Base-by-base conservation (phyloP, 2,888 invertebrate genomes). In the Erebia epiphron region DNA sequence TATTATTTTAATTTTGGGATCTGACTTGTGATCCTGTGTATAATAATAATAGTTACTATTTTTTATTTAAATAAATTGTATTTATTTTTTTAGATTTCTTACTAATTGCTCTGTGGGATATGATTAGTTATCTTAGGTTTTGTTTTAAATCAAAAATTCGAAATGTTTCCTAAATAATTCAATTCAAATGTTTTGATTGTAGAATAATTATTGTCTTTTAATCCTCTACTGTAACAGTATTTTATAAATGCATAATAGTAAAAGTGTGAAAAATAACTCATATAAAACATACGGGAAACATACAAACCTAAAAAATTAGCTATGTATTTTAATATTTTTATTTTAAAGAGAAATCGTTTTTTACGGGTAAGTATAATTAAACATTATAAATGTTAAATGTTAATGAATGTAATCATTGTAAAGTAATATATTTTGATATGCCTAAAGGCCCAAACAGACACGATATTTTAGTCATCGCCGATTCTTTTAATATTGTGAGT, bases 21-120 rank as follows among this genome's bases (percentile, higher is more conserved):
- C 52, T 52, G 52, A 52, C 10, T 52, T 52, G 9, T 1, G 52
- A 52, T 54, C 54, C 54, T 54, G n/a, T 9, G 2, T 18, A 54
- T 46, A 46, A 46, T 46, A 46, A 43, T 43, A 43, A 9, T 43
- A 43, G 43, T 43, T 1, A 43, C 11, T 10, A 43, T 2, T 43
- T 43, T 43, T 43, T 9, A 10, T 43, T 43, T 43, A 10, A 43
- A 43, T n/a, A n/a, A n/a, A 50, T n/a, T 50, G n/a, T 52, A 16
- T 54, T 54, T 54, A 18, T 54, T 54, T 54, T n/a, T 54, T 54
- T 54, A 52, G 52, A 2, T 54, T 54, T 54, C 16, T 54, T 16
- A 14, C 13, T n/a, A n/a, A n/a, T 52, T 52, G 18, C 18, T 54
- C 9, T 10, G 2, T 54, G 18, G 11, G 18, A 54, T 54, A 10